Percentiles rank a stretch among this genome's conserved stretches.
phyloP scores from a whole-genome alignment of 2,797 vertebrate genomes.

The Tapera naevia region DNA sequence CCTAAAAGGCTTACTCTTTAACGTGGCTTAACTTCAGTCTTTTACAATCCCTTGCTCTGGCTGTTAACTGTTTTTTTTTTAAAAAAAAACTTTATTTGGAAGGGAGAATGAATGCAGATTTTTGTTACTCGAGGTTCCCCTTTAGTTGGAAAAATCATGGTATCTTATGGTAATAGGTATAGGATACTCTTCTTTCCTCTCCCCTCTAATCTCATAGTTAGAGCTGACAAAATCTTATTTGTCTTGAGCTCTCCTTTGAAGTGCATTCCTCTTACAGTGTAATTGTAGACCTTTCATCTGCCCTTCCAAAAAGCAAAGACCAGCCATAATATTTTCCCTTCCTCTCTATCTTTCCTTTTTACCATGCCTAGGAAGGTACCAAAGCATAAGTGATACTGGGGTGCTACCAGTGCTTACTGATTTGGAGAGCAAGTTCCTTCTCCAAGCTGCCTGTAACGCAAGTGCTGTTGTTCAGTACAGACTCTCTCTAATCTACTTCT shows the following conservation, averaged over 20 bases:
- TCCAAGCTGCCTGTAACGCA: rapidly evolving
- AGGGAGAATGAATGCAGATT: background rate
- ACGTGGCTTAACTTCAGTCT: background rate
- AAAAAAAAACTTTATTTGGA: background rate
- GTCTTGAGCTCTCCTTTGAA: slow-evolving; percentile 14
- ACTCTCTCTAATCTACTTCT: background rate
- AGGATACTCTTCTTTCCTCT: background rate
- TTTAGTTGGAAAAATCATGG: background rate
- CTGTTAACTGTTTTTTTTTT: background rate
- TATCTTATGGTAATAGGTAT: rapidly evolving
- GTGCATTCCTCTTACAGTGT: slow-evolving; percentile 16
- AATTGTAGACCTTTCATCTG: background rate
- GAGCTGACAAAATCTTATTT: slow-evolving; percentile 10
- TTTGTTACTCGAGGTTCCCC: background rate
- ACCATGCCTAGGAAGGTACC: background rate
- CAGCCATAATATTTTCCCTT: background rate
- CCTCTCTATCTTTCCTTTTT: background rate
- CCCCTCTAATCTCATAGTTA: background rate
- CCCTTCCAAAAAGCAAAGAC: background rate
- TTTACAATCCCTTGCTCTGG: rapidly evolving
- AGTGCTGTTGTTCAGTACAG: background rate
- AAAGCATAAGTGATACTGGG: background rate
- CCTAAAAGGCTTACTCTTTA: background rate
- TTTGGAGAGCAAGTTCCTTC: background rate
- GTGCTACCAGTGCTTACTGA: background rate